These are phyloP conservation scores for Xerus rutilus DNA, from an alignment of 2,797 vertebrate species.

Conservation along the genomic window DNA sequence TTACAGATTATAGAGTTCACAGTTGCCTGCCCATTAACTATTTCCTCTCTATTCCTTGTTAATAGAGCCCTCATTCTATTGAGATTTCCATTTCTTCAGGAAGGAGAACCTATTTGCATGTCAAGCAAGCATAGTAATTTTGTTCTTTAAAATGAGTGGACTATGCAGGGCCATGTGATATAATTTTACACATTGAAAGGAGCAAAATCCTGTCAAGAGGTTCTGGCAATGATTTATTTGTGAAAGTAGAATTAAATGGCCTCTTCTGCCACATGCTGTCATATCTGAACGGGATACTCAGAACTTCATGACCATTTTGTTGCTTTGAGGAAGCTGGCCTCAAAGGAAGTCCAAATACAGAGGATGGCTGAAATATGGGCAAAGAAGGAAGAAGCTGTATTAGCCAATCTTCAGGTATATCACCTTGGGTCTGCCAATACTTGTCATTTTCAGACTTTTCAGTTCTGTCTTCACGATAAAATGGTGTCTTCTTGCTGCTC, in stretches of 20 bases:
- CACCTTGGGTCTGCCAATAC: not conserved
- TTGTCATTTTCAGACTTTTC: not conserved
- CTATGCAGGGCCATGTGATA: not conserved
- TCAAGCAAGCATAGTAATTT: not conserved
- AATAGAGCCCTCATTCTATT: not conserved
- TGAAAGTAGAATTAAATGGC: slow-evolving; percentile 17
- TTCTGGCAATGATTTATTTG: not conserved
- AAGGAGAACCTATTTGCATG: not conserved
- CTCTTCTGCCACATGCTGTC: not conserved
- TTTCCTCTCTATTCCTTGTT: not conserved
- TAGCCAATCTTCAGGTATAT: not conserved
- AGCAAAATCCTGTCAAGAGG: not conserved
- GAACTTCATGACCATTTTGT: not conserved
- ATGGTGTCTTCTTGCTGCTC: slow-evolving; percentile 19
- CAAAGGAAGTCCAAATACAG: not conserved
- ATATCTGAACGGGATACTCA: not conserved
- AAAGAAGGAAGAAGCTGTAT: not conserved
- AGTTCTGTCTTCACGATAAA: slow-evolving; percentile 51
- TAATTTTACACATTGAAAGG: not conserved
- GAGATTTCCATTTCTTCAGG: not conserved
- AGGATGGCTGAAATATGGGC: not conserved
- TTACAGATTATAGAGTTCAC: not conserved
- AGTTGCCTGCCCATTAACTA: not conserved
- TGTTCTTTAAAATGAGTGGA: not conserved
- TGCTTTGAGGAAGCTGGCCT: not conserved